phyloP scores from a whole-genome alignment of 2,113 vertebrate species.

The Phylloscopus whistleri region DNA sequence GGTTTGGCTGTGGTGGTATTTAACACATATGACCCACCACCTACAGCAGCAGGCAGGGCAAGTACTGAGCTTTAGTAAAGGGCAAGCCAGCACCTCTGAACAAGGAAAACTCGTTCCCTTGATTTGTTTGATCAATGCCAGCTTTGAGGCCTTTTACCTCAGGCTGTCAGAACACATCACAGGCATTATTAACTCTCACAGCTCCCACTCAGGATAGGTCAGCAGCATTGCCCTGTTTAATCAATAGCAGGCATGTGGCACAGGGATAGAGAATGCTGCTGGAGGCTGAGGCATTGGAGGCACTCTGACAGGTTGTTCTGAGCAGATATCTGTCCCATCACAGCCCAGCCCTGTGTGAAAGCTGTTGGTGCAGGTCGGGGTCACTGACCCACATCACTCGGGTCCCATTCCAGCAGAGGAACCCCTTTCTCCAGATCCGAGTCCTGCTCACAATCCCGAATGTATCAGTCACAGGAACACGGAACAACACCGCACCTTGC shows the following conservation, averaged over 20 bases:
- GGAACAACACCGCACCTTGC: rapidly evolving
- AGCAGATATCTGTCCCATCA: rapidly evolving
- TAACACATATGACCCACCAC: rapidly evolving
- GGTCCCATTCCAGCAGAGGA: not conserved
- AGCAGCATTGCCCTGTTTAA: not conserved
- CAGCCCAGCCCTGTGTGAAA: rapidly evolving
- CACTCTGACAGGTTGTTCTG: rapidly evolving
- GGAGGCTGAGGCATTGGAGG: not conserved
- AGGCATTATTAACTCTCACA: not conserved
- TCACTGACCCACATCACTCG: not conserved
- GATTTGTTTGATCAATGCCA: not conserved
- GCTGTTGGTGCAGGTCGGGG: rapidly evolving
- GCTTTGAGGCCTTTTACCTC: not conserved
- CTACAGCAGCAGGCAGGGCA: not conserved
- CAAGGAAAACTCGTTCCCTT: not conserved
- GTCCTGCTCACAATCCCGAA: not conserved
- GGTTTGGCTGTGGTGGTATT: not conserved
- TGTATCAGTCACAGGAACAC: not conserved
- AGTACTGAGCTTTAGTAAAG: not conserved
- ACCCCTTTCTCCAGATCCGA: rapidly evolving
- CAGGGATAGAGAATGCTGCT: rapidly evolving
- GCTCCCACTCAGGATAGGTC: not conserved
- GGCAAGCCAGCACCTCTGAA: not conserved
- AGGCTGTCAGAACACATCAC: not conserved
- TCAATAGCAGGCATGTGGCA: not conserved